Conservation (phyloP, 2,888 invertebrate genomes). For the Pachliopta kotzebuea region DNA sequence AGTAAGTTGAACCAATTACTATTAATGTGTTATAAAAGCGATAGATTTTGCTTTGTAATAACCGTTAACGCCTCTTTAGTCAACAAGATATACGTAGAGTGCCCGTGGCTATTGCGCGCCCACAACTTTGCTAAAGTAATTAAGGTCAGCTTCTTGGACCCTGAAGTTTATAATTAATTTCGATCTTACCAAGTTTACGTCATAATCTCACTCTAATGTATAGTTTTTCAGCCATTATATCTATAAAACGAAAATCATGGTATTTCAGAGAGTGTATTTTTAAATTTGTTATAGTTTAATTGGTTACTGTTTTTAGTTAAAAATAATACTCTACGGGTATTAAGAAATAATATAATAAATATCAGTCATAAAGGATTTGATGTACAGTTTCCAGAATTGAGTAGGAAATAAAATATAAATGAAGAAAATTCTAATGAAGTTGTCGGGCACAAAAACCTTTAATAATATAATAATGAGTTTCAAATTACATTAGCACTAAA, state of each 20-base stretch:
- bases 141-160: slow-evolving; percentile 1
- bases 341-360: no score
- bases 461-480: no score
- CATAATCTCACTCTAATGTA: background rate
- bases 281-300: no score
- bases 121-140: slow-evolving; percentile 6
- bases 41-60: background rate
- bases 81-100: background rate
- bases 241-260: background rate
- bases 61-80: background rate
- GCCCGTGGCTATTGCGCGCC: background rate
- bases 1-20: no score
- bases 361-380: no score
- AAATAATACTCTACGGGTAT: no score
- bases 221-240: background rate
- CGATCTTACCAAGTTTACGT: background rate
- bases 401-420: background rate
- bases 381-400: no score
- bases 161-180: background rate
- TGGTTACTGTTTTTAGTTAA: no score
- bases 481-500: no score
- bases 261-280: no score
- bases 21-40: background rate
- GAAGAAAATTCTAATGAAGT: background rate
- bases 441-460: background rate